phyloP scores from a whole-genome alignment of 2,113 vertebrate genomes.

The Arenaria interpres region DNA sequence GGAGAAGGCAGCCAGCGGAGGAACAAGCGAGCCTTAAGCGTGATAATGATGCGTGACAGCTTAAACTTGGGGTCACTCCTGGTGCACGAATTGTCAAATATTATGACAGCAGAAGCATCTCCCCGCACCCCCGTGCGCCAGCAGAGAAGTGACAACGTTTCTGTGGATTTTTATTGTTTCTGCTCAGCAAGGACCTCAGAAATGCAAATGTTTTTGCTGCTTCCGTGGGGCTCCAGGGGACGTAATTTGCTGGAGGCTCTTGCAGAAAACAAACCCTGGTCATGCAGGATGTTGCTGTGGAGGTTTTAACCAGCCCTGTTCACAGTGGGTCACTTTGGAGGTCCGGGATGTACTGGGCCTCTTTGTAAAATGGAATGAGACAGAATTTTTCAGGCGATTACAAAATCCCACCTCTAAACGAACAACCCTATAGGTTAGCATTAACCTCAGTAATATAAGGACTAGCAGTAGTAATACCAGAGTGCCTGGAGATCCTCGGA shows the following conservation, averaged over 20 bases:
- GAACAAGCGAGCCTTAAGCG: not conserved
- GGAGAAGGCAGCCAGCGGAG: not conserved
- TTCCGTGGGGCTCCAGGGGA: not conserved
- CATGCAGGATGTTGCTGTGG: not conserved
- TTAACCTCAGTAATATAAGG: rapidly evolving
- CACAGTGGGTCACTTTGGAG: not conserved
- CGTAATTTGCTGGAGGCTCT: not conserved
- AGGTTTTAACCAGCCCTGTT: not conserved
- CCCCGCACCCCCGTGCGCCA: not conserved
- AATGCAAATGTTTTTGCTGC: not conserved
- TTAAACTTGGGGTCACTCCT: not conserved
- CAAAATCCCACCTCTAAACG: not conserved
- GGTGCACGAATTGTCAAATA: not conserved
- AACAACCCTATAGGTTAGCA: not conserved
- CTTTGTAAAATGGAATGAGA: not conserved
- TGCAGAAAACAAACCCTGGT: not conserved
- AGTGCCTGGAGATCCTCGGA: not conserved
- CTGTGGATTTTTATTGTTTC: not conserved
- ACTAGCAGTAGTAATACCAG: rapidly evolving
- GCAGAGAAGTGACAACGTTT: not conserved
- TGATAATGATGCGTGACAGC: not conserved
- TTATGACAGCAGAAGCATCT: not conserved
- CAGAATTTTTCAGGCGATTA: not conserved
- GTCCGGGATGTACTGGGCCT: not conserved
- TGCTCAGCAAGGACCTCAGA: not conserved